Conservation (phyloP, 2,797 vertebrate species). For the Oreortyx pictus region DNA sequence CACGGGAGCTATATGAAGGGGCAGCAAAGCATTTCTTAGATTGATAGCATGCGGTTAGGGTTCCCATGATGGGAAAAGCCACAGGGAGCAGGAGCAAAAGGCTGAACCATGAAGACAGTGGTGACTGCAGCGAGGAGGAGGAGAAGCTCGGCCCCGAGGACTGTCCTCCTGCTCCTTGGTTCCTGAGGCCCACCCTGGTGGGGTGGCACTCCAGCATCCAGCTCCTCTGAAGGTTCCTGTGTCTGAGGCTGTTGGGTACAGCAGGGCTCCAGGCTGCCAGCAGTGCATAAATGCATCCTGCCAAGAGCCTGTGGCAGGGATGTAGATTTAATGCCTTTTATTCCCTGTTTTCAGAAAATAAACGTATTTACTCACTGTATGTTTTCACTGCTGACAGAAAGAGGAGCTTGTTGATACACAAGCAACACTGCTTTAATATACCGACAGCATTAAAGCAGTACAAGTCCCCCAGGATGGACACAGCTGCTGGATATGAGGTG, state of each 20-base stretch:
- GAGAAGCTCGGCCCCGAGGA: not conserved
- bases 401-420: not conserved
- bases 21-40: not conserved
- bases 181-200: not conserved
- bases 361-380: not conserved
- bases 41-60: fast-evolving
- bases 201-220: not conserved
- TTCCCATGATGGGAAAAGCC: not conserved
- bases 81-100: not conserved
- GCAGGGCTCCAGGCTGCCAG: not conserved
- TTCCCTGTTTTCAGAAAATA: not conserved
- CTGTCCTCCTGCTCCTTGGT: not conserved
- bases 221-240: not conserved
- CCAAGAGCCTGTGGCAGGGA: not conserved
- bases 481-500: not conserved
- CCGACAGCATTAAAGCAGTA: not conserved
- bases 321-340: not conserved
- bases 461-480: not conserved
- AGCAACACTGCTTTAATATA: not conserved
- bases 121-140: not conserved
- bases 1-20: not conserved
- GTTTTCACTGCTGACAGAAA: not conserved
- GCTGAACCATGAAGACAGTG: not conserved
- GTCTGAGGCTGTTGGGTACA: not conserved
- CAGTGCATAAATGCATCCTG: not conserved